These are phyloP conservation scores for Leptinotarsa haldemani DNA, from an alignment of 2,888 invertebrate genomes.

Conservation along the genomic window DNA sequence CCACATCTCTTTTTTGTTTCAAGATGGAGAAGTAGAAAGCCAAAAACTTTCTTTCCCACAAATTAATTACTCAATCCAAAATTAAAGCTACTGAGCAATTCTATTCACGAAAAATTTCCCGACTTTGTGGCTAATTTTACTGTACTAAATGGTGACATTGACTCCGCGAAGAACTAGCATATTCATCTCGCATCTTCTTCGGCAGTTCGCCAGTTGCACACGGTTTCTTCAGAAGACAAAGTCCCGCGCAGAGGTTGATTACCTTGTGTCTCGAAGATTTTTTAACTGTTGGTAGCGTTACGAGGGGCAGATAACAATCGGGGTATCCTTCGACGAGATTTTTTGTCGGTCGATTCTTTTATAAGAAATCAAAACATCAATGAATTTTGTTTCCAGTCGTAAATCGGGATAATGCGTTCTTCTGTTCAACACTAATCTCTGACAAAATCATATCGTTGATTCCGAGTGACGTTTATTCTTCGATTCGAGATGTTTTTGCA, in stretches of 20 bases:
- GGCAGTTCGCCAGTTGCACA: constrained; percentile 42
- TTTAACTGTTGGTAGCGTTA: constrained; percentile 12
- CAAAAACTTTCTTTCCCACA: no score
- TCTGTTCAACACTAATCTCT: background rate
- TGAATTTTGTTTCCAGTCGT: constrained; percentile 1
- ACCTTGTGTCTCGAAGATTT: constrained; percentile 20
- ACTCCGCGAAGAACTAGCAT: constrained; percentile 57
- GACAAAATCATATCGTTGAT: background rate
- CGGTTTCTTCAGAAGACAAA: constrained; percentile 40
- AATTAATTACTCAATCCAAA: no score
- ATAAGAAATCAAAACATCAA: constrained; percentile 8
- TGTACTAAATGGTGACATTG: constrained; percentile 59
- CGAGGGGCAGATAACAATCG: constrained; percentile 13
- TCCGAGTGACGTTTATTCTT: background rate
- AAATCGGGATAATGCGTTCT: background rate
- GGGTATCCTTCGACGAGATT: constrained; percentile 1
- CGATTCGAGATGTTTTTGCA: background rate
- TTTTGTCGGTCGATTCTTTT: constrained; percentile 4
- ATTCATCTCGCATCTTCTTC: constrained; percentile 48
- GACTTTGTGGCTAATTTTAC: no score
- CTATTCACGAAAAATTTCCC: no score
- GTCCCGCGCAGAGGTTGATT: constrained; percentile 28
- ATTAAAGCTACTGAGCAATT: no score
- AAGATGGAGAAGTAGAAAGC: no score
- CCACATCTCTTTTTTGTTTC: no score